Evolutionary conservation across 2,888 invertebrate species (phyloP).

Genomic region (Fragum fragum): DNA sequence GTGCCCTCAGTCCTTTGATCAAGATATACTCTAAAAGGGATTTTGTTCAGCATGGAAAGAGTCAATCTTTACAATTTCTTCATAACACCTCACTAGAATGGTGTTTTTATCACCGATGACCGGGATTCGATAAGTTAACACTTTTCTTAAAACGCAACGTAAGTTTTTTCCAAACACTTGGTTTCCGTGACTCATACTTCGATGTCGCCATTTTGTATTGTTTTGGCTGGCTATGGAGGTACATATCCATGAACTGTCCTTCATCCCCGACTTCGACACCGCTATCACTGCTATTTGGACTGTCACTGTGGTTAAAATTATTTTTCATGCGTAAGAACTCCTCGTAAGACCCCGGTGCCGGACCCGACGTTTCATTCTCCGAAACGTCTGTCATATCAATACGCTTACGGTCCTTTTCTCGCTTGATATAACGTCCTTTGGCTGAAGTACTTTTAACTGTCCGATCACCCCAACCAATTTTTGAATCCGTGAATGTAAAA

Average conservation of each 20-base stretch:
- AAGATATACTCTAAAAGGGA: not conserved
- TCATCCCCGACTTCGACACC: conserved; percentile 60
- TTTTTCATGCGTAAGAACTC: conserved; percentile 70
- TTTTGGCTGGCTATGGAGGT: conserved; percentile 69
- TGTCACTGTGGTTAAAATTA: conserved; percentile 40
- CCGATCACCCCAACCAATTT: conserved; percentile 72
- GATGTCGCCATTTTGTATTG: conserved; percentile 55
- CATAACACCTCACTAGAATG: no score
- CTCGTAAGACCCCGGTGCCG: conserved; percentile 63
- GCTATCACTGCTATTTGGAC: conserved; percentile 68
- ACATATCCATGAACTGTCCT: conserved; percentile 41
- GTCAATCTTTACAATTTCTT: no score
- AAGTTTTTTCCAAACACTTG: conserved; percentile 69
- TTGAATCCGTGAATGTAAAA: conserved; percentile 71
- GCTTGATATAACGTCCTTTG: conserved; percentile 72
- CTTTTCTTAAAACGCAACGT: conserved; percentile 71
- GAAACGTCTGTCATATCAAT: conserved; percentile 32
- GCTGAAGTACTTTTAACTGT: conserved; percentile 73
- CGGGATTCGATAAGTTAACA: conserved; percentile 25
- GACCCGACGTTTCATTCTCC: not conserved
- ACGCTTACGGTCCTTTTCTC: conserved; percentile 62
- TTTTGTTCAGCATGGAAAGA: no score
- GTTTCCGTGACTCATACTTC: conserved; percentile 48
- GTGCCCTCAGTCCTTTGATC: no score
- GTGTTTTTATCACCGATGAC: conserved; percentile 35